Evolutionary conservation across 64 coral and sea anemone species (phyloP).

Genomic region (Montipora efflorescens): DNA sequence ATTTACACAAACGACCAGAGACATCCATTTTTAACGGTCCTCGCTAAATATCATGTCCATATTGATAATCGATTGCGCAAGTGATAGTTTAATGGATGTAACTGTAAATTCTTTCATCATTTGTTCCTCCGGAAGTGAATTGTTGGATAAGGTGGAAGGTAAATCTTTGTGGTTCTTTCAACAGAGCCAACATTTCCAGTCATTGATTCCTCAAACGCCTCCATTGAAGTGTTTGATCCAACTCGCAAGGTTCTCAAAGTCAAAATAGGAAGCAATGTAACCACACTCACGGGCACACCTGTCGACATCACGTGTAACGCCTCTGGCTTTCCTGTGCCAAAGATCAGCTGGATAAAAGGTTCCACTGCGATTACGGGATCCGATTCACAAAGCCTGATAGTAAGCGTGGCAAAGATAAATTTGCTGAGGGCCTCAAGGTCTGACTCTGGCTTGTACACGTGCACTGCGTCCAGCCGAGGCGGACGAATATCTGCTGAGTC

Average conservation of each 20-base stretch:
- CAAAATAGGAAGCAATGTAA: conserved; percentile 36
- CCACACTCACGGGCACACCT: conserved; percentile 62
- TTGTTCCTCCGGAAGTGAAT: background rate
- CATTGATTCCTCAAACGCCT: conserved; percentile 27
- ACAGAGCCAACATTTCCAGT: conserved; percentile 31
- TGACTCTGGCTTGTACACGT: conserved; percentile 47
- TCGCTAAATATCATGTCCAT: too few species aligned
- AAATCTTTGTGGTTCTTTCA: background rate
- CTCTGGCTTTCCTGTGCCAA: conserved; percentile 60
- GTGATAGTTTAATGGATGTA: background rate
- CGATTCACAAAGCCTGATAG: conserved; percentile 13
- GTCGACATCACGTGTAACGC: conserved; percentile 50
- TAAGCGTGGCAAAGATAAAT: background rate
- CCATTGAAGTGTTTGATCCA: conserved; percentile 39
- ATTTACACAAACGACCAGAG: too few species aligned
- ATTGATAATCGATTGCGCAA: too few species aligned
- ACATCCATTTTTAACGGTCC: too few species aligned
- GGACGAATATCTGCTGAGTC: conserved; percentile 48
- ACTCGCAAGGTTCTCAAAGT: conserved; percentile 26
- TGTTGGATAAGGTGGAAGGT: background rate
- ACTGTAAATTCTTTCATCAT: background rate
- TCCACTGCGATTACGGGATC: conserved; percentile 44
- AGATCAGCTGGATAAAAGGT: conserved; percentile 48
- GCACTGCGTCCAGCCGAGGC: conserved; percentile 43
- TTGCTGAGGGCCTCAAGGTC: conserved; percentile 11